Evolutionary conservation across 2,888 invertebrate species (phyloP), one percentile per base, ranked within the genome.

Genomic region (Megalurothrips usitatus): DNA sequence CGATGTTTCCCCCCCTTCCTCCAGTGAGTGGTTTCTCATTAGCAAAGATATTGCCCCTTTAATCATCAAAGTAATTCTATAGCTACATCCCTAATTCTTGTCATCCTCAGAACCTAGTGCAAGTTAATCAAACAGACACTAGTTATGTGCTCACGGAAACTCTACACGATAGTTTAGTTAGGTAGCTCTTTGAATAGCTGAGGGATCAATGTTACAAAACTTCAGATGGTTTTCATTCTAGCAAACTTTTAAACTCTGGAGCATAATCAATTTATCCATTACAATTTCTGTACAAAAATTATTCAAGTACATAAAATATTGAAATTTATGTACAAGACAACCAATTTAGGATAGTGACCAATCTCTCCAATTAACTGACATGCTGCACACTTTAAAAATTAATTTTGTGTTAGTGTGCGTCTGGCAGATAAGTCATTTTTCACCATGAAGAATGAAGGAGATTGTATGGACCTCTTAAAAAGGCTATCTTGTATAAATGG

Each of bases 81-180:
- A 75, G 68, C 68, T 75, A 75, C 68, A 75, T 75, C 68, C 68
- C 68, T 75, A 75, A 75, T 75, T 26, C 23, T 75, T 23, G 68
- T 75, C 68, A 75, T 75, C 23, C 68, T 75, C 68, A 26, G 68
- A 75, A 26, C 68, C 68, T 75, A 75, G 68, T 75, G 68, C 68
- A 75, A 75, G 68, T 75, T 26, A 75, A 75, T 75, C 68, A 75
- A 75, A 75, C 26, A 26, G 68, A 75, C 68, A 26, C 26, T 75
- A 75, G 68, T 26, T 12, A 75, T 23, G 68, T 75, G 68, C 68
- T 75, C 68, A 75, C 68, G 68, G 68, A 75, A 26, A 26, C 26
- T 26, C 68, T 75, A 75, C 68, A 26, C 23, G 26, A 75, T 26
- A 75, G 26, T 23, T 75, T 23, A 26, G 68, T 75, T 75, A 6